Evolutionary conservation across 2,888 invertebrate genomes (phyloP), one percentile per base, ranked within the genome.

Genomic region (Hirtodrosophila duncani): DNA sequence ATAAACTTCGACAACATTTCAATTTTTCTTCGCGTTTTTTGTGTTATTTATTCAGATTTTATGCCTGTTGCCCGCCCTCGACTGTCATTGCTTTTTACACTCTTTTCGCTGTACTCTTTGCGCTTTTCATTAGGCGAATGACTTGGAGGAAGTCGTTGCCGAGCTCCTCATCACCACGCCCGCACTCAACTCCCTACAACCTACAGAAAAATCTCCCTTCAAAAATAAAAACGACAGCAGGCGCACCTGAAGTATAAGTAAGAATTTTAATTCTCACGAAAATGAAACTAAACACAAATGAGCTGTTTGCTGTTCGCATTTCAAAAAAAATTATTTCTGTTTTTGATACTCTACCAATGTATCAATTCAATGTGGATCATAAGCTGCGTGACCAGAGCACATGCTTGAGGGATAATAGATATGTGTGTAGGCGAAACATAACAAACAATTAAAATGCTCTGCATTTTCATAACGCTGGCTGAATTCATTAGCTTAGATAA

Each of bases 1-100:
- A 79, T 50, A 81, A 81, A 75, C 74, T 81, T 81, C 67, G 80
- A 75, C 77, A 75, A 59, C 72, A 75, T 75, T 81, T 75, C 80
- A 80, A 75, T 74, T 81, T 70, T 79, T 69, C 60, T 41, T 50
- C 36, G 13, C 30, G 50, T 59, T 39, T 43, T 39, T 46, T 41
- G 45, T 59, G 62, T 81, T 72, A 81, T 72, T 81, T 74, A 81
- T 72, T 81, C 81, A 78, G 75, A 65, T 59, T 71, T 77, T 74
- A 42, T 59, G 74, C 71, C 78, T 72, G 74, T 65, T 81, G 81
- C n/a, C n/a, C n/a, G n/a, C n/a, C n/a, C n/a, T n/a, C n/a, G n/a
- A n/a, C 81, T 81, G 75, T 59, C 70, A 59, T 49, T 75, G 79
- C 51, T 57, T 46, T 57, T 65, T 41, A 11, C 21, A 20, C 31